These are phyloP conservation scores for Leucophenga montana DNA, from an alignment of 2,888 invertebrate species.

Conservation along the genomic window DNA sequence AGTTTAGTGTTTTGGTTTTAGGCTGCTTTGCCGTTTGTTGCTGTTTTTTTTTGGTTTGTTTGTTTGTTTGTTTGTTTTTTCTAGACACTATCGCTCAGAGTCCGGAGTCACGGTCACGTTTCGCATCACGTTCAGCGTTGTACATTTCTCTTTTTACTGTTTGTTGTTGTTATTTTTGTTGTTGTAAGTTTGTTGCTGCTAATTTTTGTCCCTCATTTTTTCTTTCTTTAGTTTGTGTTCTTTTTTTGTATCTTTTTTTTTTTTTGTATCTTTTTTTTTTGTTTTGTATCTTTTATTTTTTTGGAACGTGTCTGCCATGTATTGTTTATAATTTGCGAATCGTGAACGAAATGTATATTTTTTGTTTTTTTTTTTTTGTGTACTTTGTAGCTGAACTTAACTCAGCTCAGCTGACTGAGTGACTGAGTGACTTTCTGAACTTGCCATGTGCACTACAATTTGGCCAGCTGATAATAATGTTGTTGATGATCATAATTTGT, in stretches of 20 bases:
- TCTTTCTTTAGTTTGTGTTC: constrained; percentile 33
- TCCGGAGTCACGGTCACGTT: constrained; percentile 62
- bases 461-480: not conserved
- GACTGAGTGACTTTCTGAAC: not conserved
- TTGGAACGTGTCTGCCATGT: constrained; percentile 21
- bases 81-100: not conserved
- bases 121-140: constrained; percentile 55
- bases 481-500: constrained; percentile 9
- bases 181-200: constrained; percentile 34
- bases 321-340: constrained; percentile 26
- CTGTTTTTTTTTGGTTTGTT: not conserved
- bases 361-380: no score
- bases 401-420: no score
- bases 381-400: no score
- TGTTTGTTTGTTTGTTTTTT: not conserved
- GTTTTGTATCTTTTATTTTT: constrained; percentile 26
- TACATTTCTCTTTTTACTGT: constrained; percentile 32
- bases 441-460: not conserved
- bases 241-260: constrained; percentile 34
- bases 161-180: constrained; percentile 29
- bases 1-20: not conserved
- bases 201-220: constrained; percentile 14
- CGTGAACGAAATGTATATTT: constrained; percentile 15
- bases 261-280: constrained; percentile 31
- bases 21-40: not conserved